These are phyloP conservation scores for Turdus rufiventris DNA, from an alignment of 2,113 vertebrate species.

Conservation along the genomic window DNA sequence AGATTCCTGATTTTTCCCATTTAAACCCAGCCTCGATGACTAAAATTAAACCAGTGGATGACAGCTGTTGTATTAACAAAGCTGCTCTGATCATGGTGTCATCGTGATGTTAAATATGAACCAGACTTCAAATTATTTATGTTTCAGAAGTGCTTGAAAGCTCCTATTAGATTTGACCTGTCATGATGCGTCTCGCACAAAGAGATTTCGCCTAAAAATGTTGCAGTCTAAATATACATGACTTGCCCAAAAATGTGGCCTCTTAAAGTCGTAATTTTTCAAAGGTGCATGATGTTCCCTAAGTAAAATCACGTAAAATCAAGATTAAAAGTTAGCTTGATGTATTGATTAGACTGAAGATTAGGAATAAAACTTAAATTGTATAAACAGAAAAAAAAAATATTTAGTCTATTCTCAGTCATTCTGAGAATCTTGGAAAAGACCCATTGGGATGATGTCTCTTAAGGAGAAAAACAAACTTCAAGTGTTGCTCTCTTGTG, in stretches of 20 bases:
- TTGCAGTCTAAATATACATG: not conserved
- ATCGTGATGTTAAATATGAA: conserved; percentile 3
- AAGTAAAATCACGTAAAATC: not conserved
- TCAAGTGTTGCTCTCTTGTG: not conserved
- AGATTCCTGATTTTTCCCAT: not conserved
- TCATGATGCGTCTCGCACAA: not conserved
- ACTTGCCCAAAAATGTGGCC: not conserved
- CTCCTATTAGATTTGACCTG: not conserved
- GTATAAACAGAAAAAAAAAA: not conserved
- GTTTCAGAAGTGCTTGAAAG: not conserved
- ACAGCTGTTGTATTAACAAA: conserved; percentile 16
- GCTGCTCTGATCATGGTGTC: not conserved
- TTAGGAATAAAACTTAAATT: not conserved
- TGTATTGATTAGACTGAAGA: not conserved
- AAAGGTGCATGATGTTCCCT: not conserved
- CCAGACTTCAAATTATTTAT: not conserved
- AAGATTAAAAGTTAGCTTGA: not conserved
- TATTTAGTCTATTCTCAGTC: not conserved
- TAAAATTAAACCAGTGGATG: not conserved
- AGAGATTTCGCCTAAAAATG: not conserved
- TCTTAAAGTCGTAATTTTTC: not conserved
- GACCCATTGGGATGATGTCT: not conserved
- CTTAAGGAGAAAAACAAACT: not conserved
- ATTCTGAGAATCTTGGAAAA: not conserved
- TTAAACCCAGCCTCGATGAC: not conserved